Evolutionary conservation across 1,140 invertebrate genomes (phyloP), one percentile per base, ranked within the genome.

Genomic region (Aricia agestis): DNA sequence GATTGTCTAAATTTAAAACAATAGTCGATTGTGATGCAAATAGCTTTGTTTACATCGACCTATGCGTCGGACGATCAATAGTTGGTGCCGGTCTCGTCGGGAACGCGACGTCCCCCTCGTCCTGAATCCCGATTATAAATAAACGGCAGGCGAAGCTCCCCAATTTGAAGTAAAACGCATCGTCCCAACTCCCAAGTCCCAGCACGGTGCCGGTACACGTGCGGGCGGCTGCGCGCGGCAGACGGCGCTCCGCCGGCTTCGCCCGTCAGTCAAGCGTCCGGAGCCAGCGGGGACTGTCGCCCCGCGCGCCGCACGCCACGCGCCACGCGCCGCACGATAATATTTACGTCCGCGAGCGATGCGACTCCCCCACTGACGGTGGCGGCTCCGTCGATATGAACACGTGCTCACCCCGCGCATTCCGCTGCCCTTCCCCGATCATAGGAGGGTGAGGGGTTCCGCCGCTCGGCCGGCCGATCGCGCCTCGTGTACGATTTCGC

Each of bases 401-500:
- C 86, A 89, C 86, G 86, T 89, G 86, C 77, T 88, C 77, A 86
- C 82, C 83, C 81, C 77, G 79, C 86, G 76, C 80, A 78, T 73
- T 77, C 72, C 77, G 77, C 71, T 78, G 72, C 79, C 83, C 76
- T 84, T 85, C 83, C 86, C 89, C 87, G 88, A 90, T 91, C 89
- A 79, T 88, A 92, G 91, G 91, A 92, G 80, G 84, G 83, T 82
- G 89, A 88, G 82, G 91, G 91, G 76, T 92, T 87, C 82, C 89
- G 89, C 78, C 90, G 91, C 72, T 91, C 91, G 65, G 84, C 82
- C 77, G 82, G 80, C 87, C 89, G 89, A 90, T 91, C 91, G 86
- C 88, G 90, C 83, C 90, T 92, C 83, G 89, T 92, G 68, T 92
- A 92, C 84, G 89, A 91, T 76, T 92, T 92, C 84, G 79, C 82